phyloP scores from a whole-genome alignment of 2,888 invertebrate genomes.

The Julus scandinavius region DNA sequence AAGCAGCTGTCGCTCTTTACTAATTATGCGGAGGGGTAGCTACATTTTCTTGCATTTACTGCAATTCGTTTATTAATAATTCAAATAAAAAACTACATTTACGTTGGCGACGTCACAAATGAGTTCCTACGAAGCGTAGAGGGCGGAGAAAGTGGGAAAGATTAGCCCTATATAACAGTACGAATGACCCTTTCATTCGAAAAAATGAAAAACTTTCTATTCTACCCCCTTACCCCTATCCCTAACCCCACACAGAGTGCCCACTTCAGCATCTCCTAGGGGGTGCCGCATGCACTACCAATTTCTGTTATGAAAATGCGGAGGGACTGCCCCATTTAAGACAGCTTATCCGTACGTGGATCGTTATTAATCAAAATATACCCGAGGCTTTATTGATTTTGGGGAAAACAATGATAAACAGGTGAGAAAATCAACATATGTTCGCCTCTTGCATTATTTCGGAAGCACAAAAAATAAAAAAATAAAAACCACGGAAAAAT shows the following conservation, averaged over 20 bases:
- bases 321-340: conserved; percentile 14
- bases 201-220: not conserved
- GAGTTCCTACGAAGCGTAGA: not conserved
- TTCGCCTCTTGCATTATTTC: conserved; percentile 15
- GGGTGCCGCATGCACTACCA: not conserved
- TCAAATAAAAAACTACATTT: not conserved
- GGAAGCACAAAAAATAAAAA: not conserved
- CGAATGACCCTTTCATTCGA: not conserved
- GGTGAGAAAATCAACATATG: conserved; percentile 33
- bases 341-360: conserved; percentile 8
- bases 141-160: not conserved
- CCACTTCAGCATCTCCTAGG: not conserved
- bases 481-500: not conserved
- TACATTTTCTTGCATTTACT: conserved; percentile 16
- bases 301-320: not conserved
- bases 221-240: not conserved
- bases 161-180: not conserved
- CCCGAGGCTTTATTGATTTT: conserved; percentile 9
- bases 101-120: not conserved
- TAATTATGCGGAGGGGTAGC: conserved; percentile 26
- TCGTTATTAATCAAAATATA: conserved; percentile 26
- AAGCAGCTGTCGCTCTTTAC: conserved; percentile 27
- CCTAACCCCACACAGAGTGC: not conserved
- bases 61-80: conserved; percentile 27
- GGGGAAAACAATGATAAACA: conserved; percentile 14